These are phyloP conservation scores for Strigops habroptila DNA, from an alignment of 2,113 vertebrate species.

Conservation along the genomic window DNA sequence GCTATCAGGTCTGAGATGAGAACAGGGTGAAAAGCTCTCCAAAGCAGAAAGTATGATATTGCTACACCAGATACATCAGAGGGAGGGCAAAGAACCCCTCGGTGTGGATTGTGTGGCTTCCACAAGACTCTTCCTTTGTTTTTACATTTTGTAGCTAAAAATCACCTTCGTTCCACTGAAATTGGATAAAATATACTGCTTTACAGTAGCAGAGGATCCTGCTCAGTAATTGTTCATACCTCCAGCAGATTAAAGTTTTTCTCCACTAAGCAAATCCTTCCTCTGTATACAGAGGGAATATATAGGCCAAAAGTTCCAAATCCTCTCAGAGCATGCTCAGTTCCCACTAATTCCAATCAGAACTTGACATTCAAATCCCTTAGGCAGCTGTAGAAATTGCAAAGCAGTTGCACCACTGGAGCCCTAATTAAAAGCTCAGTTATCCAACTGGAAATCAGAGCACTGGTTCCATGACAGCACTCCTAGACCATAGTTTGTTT, in stretches of 20 bases:
- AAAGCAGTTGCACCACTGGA: neutral
- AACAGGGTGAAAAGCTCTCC: neutral
- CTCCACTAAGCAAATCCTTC: neutral
- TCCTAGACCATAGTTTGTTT: constrained; percentile 17
- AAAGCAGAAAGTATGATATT: too few species aligned
- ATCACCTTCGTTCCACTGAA: neutral
- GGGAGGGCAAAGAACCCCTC: neutral
- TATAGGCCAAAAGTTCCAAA: neutral
- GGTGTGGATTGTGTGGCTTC: neutral
- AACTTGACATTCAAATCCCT: constrained; percentile 8
- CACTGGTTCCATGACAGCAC: constrained; percentile 26
- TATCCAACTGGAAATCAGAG: constrained; percentile 7
- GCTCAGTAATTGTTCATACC: neutral
- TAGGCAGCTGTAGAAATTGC: neutral
- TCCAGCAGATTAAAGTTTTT: neutral
- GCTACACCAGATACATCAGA: neutral
- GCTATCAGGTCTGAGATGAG: neutral
- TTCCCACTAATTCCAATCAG: neutral
- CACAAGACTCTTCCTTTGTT: neutral
- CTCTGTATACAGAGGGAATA: neutral
- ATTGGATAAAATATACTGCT: neutral
- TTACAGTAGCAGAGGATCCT: neutral
- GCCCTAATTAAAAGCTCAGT: constrained; percentile 26
- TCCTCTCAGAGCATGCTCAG: neutral
- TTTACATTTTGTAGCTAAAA: neutral